Evolutionary conservation across 2,888 invertebrate species (phyloP), one percentile per base, ranked within the genome.

Genomic region (Heliothis peltigera): DNA sequence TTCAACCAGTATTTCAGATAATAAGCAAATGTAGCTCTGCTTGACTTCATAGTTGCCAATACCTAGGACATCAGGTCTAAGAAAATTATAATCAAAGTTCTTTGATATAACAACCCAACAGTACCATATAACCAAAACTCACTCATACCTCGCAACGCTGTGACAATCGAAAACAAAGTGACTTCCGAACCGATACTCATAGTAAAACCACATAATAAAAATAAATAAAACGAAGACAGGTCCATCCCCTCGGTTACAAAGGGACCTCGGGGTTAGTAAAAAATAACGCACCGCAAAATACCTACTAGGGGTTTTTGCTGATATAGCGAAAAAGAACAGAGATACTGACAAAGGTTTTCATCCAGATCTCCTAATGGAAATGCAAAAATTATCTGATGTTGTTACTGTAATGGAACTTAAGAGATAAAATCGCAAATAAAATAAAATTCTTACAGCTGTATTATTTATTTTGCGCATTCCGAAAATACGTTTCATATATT

Each of bases 171-270:
- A 22, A 61, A 58, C 4, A 42, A n/a, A 10, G n/a, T 19, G 39
- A 61, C 42, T 53, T 57, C 15, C 12, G 17, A 6, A 62, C 53
- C 46, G 35, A 17, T n/a, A n/a, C n/a, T n/a, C n/a, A n/a, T 55
- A 44, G 57, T 70, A 70, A 4, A 35, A 5, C 15, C 32, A 62
- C 5, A 53, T 71, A 75, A 79, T 80, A 81, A 81, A 83, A 76
- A 80, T 81, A 84, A 85, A 84, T 82, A 79, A 80, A 70, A 56
- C 32, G 61, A 58, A 67, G 77, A 74, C 73, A 73, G 66, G 78
- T 52, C 51, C 59, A 62, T 70, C 71, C 71, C 80, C 53, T 56
- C 53, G 79, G 80, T 70, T 73, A 73, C 49, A 58, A 68, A 61
- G 54, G 69, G 51, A 65, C 69, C 46, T 15, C 46, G 28, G n/a